phyloP scores from a whole-genome alignment of 2,113 vertebrate genomes.

The Paramisgurnus dabryanus region DNA sequence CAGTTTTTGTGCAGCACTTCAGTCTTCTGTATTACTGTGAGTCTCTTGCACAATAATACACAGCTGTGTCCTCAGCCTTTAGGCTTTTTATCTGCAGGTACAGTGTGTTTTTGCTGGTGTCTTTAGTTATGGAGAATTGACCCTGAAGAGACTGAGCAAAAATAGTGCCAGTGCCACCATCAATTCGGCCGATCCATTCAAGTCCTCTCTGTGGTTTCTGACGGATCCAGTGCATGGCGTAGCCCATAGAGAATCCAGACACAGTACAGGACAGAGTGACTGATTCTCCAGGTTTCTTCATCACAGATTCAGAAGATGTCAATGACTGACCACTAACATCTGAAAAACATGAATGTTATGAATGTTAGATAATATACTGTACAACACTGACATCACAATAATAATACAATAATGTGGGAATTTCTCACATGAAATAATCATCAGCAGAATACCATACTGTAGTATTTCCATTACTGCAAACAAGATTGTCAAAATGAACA shows the following conservation, averaged over 20 bases:
- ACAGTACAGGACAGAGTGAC: conserved; percentile 51
- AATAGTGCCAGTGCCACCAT: conserved; percentile 3
- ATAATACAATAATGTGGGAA: background rate
- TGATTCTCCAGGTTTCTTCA: conserved; percentile 50
- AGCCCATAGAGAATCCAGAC: conserved; percentile 32
- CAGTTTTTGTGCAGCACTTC: conserved; percentile 22
- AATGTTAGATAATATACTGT: background rate
- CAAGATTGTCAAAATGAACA: background rate
- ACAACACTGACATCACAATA: no score
- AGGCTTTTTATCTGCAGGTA: conserved; percentile 40
- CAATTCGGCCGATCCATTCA: conserved; percentile 31
- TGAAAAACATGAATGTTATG: conserved; percentile 27
- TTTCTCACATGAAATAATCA: conserved; percentile 13
- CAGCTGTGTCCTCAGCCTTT: conserved; percentile 41
- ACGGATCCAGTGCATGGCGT: conserved; percentile 40
- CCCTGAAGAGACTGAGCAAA: conserved; percentile 45
- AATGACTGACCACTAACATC: conserved; percentile 33
- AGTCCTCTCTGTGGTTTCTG: conserved; percentile 48
- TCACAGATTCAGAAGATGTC: conserved; percentile 39
- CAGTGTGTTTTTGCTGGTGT: conserved; percentile 39
- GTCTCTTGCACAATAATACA: conserved; percentile 49
- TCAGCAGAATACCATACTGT: background rate
- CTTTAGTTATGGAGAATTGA: conserved; percentile 47
- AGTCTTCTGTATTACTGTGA: conserved; percentile 24
- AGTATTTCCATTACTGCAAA: background rate